Evolutionary conservation across 1,140 invertebrate species (phyloP).

Genomic region (Neodiprion virginianus): DNA sequence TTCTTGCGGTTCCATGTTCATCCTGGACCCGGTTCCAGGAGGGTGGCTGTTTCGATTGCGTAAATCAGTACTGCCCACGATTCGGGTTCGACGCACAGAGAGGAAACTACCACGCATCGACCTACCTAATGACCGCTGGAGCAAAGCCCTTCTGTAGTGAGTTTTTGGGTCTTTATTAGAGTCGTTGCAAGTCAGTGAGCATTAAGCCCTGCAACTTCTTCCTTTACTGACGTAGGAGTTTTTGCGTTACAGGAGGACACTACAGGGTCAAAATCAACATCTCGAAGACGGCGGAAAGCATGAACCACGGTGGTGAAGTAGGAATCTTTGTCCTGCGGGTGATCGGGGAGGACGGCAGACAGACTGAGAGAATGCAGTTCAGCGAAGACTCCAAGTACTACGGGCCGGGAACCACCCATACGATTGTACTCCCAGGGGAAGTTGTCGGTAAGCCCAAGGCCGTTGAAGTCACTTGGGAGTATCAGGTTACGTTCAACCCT

Average conservation of each 20-base stretch:
- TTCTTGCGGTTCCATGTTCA: slow-evolving; percentile 76
- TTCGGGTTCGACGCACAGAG: slow-evolving; percentile 72
- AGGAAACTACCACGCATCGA: slow-evolving; percentile 64
- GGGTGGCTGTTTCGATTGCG: slow-evolving; percentile 78
- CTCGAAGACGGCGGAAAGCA: slow-evolving; percentile 74
- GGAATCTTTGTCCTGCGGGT: slow-evolving; percentile 74
- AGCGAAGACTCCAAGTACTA: slow-evolving; percentile 65
- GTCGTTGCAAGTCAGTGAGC: not conserved
- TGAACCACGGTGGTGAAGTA: slow-evolving; percentile 78
- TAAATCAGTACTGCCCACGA: slow-evolving; percentile 71
- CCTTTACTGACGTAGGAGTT: not conserved
- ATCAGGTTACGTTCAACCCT: slow-evolving; percentile 79
- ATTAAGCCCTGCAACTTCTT: not conserved
- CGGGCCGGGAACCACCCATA: slow-evolving; percentile 75
- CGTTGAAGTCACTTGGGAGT: slow-evolving; percentile 78
- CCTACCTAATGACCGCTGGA: slow-evolving; percentile 75
- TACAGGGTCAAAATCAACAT: slow-evolving; percentile 77
- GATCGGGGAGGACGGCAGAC: slow-evolving; percentile 67
- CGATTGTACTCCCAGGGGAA: slow-evolving; percentile 70
- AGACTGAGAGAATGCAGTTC: slow-evolving; percentile 67
- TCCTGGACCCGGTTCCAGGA: slow-evolving; percentile 79
- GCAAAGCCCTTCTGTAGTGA: slow-evolving; percentile 79
- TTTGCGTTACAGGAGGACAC: slow-evolving; percentile 68
- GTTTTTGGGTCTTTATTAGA: slow-evolving; percentile 47
- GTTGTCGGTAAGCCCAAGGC: slow-evolving; percentile 69